These are phyloP conservation scores for Cervus canadensis DNA, from an alignment of 2,113 vertebrate species.

Conservation along the genomic window DNA sequence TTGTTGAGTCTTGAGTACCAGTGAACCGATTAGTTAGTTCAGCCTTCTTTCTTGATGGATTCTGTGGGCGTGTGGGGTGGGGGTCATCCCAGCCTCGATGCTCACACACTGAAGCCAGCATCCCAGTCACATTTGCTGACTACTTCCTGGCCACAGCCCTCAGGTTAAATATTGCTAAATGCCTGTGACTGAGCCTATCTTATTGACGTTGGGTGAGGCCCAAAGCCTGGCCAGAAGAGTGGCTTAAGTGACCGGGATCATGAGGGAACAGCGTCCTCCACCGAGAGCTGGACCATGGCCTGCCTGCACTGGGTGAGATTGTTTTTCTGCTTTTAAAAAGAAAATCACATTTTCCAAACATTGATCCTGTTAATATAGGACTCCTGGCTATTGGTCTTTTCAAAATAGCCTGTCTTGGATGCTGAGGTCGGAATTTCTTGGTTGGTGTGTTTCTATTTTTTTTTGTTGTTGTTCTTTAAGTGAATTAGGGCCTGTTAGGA, in stretches of 20 bases:
- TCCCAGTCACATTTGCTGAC: neutral
- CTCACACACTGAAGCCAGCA: neutral
- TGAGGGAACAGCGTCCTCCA: constrained; percentile 63
- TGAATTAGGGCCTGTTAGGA: constrained; percentile 36
- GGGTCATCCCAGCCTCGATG: neutral
- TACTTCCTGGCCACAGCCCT: constrained; percentile 7
- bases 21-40: neutral
- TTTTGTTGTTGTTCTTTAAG: neutral
- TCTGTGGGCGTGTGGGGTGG: neutral
- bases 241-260: constrained; percentile 72
- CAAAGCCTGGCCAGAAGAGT: constrained; percentile 72
- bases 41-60: neutral
- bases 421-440: constrained; percentile 56
- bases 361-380: constrained; percentile 51
- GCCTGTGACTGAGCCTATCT: constrained; percentile 71
- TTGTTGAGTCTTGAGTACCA: neutral
- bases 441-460: neutral
- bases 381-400: constrained; percentile 63
- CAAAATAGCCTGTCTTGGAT: constrained; percentile 56
- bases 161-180: constrained; percentile 78
- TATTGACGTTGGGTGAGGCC: constrained; percentile 75
- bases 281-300: constrained; percentile 54
- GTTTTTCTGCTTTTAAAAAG: constrained; percentile 65
- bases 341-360: constrained; percentile 74
- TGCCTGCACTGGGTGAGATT: constrained; percentile 29